Evolutionary conservation across 2,797 vertebrate species (phyloP), one percentile per base, ranked within the genome.

Genomic region (Myotis vivesi): DNA sequence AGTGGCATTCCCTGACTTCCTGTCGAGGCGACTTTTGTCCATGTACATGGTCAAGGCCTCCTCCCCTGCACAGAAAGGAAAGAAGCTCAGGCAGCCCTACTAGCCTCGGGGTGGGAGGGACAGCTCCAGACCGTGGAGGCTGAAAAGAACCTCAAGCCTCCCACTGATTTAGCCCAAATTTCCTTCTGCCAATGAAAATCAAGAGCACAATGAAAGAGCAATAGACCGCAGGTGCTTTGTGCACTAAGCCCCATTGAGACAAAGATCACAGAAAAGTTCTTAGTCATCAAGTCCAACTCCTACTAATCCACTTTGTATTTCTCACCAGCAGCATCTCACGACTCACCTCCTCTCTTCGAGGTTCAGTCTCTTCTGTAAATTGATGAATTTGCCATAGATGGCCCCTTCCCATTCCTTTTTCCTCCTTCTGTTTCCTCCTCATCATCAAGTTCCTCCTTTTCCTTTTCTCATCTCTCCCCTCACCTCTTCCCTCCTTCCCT

Each of bases 21-120:
- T 98, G 98, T 99, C 99, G 1, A 99, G 99, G 97, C 99, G 99
- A 97, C 98, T 99, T 98, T 99, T 99, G 97, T 99, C 99, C 99
- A 99, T 99, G 96, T 99, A 99, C 99, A 99, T 99, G 84, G 99
- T 99, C 98, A 99, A 98, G 23, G 99, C 99, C 97, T 99, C 99
- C 97, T 99, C 99, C 95, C 99, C 99, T 99, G 97, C 84, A 66
- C 17, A 19, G 90, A 92, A 86, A 87, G 41, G 51, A 92, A 96
- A 95, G 30, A 53, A 86, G 68, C 44, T 95, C 46, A 96, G 53
- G 76, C 4, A 80, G 8, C 2, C 33, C 69, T 3, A 11, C 2
- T 0, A 73, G 20, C n/a, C 41, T 88, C 55, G 28, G 1, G 17
- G 20, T 16, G 10, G 9, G 25, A 55, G 16, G 46, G 85, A 5